Conservation (phyloP, 2,888 invertebrate species). For the Macaria notata region DNA sequence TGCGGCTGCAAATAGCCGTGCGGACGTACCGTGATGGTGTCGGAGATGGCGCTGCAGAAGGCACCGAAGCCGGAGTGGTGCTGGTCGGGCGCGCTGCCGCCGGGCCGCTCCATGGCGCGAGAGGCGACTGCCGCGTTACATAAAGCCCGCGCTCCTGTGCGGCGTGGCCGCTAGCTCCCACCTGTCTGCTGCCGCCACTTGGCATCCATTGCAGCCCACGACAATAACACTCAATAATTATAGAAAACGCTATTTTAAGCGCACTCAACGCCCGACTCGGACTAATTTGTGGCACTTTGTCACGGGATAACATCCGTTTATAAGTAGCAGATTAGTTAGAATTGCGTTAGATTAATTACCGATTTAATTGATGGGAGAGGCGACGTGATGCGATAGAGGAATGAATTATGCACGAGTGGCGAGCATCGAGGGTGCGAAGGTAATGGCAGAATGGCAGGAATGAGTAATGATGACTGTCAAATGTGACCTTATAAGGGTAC, state of each 20-base stretch:
- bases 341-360: not conserved
- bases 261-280: slow-evolving; percentile 53
- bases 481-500: slow-evolving; percentile 18
- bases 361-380: not conserved
- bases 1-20: slow-evolving; percentile 69
- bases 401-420: slow-evolving; percentile 25
- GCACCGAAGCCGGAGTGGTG: slow-evolving; percentile 71
- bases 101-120: slow-evolving; percentile 65
- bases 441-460: slow-evolving; percentile 17
- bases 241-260: slow-evolving; percentile 69
- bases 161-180: slow-evolving; percentile 63
- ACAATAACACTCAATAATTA: slow-evolving; percentile 79
- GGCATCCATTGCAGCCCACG: slow-evolving; percentile 72
- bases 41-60: slow-evolving; percentile 78
- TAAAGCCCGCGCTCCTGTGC: slow-evolving; percentile 53
- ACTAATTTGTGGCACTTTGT: slow-evolving; percentile 59
- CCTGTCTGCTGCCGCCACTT: slow-evolving; percentile 76
- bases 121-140: slow-evolving; percentile 75
- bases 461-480: slow-evolving; percentile 21
- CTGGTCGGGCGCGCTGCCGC: slow-evolving; percentile 53
- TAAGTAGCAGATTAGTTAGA: slow-evolving; percentile 5
- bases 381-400: not conserved
- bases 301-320: slow-evolving; percentile 40
- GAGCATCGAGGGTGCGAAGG: slow-evolving; percentile 14
- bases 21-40: slow-evolving; percentile 77